Percentiles rank a stretch among this genome's conserved stretches.
Evolutionary conservation across 1,140 invertebrate genomes (phyloP).

Genomic region (Plodia interpunctella): DNA sequence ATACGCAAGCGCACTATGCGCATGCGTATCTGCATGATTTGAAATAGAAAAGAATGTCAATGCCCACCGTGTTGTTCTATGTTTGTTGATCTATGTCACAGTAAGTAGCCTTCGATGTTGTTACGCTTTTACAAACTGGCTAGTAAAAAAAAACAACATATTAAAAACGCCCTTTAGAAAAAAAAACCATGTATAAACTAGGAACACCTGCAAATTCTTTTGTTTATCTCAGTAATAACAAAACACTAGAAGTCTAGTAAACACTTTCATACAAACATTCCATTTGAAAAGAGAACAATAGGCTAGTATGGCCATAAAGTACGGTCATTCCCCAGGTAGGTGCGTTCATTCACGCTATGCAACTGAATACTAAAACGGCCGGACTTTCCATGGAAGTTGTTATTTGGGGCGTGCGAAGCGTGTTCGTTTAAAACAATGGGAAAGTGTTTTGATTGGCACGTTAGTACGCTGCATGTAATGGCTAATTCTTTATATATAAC

Average conservation of each 20-base stretch:
- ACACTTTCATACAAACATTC: conserved; percentile 26
- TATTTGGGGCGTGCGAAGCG: conserved; percentile 38
- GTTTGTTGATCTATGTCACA: too few relatives aligned
- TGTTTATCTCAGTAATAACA: not conserved
- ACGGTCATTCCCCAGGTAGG: conserved; percentile 18
- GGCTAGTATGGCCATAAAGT: conserved; percentile 14
- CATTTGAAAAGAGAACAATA: conserved; percentile 17
- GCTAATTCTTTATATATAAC: not conserved
- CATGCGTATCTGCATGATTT: too few relatives aligned
- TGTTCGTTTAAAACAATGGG: conserved; percentile 33
- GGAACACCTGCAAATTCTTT: not conserved
- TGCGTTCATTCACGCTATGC: conserved; percentile 25
- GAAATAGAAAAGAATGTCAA: too few relatives aligned
- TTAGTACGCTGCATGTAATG: not conserved
- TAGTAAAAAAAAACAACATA: too few relatives aligned
- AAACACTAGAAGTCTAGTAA: not conserved
- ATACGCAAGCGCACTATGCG: too few relatives aligned
- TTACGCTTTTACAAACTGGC: too few relatives aligned
- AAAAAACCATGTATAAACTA: too few relatives aligned
- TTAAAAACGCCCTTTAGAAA: too few relatives aligned
- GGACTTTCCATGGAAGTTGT: conserved; percentile 26
- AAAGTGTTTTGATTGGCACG: conserved; percentile 3
- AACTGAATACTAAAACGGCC: conserved; percentile 19
- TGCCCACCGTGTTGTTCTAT: too few relatives aligned
- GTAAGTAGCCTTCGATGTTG: too few relatives aligned